These are phyloP conservation scores for Coelinius sp. DNA, from an alignment of 2,888 invertebrate genomes.

Conservation along the genomic window DNA sequence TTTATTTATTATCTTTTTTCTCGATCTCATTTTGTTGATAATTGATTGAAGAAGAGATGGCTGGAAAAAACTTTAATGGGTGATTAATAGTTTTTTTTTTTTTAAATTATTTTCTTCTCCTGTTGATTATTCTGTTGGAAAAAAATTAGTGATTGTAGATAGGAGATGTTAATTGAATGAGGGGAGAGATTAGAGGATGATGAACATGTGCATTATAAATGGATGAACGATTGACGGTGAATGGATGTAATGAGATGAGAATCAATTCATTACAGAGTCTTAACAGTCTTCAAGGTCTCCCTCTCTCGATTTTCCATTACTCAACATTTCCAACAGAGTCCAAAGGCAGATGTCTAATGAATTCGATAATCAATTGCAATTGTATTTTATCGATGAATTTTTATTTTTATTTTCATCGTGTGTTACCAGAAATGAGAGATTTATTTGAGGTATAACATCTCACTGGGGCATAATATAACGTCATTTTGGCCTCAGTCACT, in stretches of 20 bases:
- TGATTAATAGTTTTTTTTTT: neutral
- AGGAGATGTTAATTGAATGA: neutral
- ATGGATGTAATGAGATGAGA: neutral
- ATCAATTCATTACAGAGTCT: neutral
- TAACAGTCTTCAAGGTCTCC: neutral
- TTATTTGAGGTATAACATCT: neutral
- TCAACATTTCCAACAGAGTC: neutral
- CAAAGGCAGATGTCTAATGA: neutral
- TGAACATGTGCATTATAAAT: neutral
- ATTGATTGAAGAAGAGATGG: neutral
- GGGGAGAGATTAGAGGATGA: neutral
- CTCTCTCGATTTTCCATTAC: neutral
- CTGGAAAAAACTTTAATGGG: neutral
- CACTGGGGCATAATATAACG: conserved; percentile 1
- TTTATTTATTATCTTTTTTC: conserved; percentile 24
- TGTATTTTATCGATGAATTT: neutral
- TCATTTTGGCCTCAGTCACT: conserved; percentile 4
- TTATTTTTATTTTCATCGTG: neutral
- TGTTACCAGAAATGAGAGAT: neutral
- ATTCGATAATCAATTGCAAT: neutral
- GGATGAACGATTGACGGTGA: neutral
- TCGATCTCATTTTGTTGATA: neutral
- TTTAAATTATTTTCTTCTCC: too few relatives aligned
- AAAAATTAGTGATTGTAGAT: neutral
- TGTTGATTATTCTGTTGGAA: neutral